Evolutionary conservation across 2,888 invertebrate species (phyloP), one percentile per base, ranked within the genome.

Genomic region (Brachyptera putata): DNA sequence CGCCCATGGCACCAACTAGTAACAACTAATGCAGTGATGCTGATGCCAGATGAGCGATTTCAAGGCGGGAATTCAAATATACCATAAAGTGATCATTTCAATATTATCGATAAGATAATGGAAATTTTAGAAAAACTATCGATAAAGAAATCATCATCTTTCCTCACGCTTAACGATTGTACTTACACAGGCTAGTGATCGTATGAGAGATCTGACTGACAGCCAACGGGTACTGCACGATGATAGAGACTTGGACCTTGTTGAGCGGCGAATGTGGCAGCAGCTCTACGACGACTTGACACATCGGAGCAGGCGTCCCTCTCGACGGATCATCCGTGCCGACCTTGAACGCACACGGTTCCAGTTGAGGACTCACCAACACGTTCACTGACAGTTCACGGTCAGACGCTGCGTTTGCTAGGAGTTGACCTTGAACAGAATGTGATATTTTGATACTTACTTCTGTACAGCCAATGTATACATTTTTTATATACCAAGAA

Each of bases 171-270:
- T 5, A 7, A 7, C 46, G 81, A 71, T 13, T 7, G 1, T 25
- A 67, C 66, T 63, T 67, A 53, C 68, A 69, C 11, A 76, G 65
- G 64, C 73, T 74, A 34, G 65, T 69, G 50, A 70, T 71, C 66
- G 72, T 71, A 62, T 72, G 68, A 1, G 70, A 68, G 46, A 68
- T 64, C 0, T 74, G 74, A 18, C 67, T 62, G 65, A 79, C 78
- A 41, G 76, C 68, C 50, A 87, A 75, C 0, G 87, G 86, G 43
- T 77, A 74, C 30, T 76, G 72, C 30, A 83, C 82, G 24, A 78
- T 75, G 46, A 86, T 78, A 5, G 81, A 78, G 24, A 90, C 74
- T 75, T 90, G 88, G 22, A 90, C 76, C 70, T 84, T 85, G 63
- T 82, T 79, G 21, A 89, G 72, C 21, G 79, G 75, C 22, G 80